Base-by-base conservation (phyloP, 2,888 invertebrate species). In the Prosapia bicincta region DNA sequence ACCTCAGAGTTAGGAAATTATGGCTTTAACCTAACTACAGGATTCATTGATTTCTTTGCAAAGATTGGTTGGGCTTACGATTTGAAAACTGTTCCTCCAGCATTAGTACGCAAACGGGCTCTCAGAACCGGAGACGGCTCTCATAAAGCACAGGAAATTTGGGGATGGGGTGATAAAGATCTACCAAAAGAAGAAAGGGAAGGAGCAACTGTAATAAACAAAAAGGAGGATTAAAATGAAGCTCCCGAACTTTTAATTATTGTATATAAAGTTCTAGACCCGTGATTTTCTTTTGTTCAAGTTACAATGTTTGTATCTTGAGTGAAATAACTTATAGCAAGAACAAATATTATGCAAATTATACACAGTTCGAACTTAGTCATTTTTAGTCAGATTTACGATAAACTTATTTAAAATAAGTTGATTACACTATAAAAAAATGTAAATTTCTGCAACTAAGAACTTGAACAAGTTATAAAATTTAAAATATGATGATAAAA, bases 1-100 rank as follows among this genome's bases (percentile, higher is more conserved):
- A 90, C 90, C 80, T 92, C 87, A 78, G 92, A 91, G 86, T 88
- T 93, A 54, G 93, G 93, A 25, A 89, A 90, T 82, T 90, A 90
- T 84, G 87, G 89, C 77, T 85, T 91, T 24, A 95, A 95, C 83
- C 86, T 92, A 81, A 93, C 94, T 0, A 92, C 93, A 0, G 86
- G 87, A 13, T 92, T 95, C 83, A 93, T 95, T 80, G 93, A 95
- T 83, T 88, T 93, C 82, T 93, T 93, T 85, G 92, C 94, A 13
- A 90, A 89, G 83, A 86, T 96, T 79, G 97, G 97, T 23, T 93
- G 92, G 91, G 96, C 94, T 0, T 95, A 95, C 83, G 95, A 96
- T 84, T 84, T 95, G 81, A 96, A 95, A 85, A 92, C 91, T 0
- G 95, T 93, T 0, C 91, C 93, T 0, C 83, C 87, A 9, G 91